Percentiles rank a stretch among this genome's conserved stretches.
Evolutionary conservation across 2,797 vertebrate genomes (phyloP).

Genomic region (Crypturellus tataupa): DNA sequence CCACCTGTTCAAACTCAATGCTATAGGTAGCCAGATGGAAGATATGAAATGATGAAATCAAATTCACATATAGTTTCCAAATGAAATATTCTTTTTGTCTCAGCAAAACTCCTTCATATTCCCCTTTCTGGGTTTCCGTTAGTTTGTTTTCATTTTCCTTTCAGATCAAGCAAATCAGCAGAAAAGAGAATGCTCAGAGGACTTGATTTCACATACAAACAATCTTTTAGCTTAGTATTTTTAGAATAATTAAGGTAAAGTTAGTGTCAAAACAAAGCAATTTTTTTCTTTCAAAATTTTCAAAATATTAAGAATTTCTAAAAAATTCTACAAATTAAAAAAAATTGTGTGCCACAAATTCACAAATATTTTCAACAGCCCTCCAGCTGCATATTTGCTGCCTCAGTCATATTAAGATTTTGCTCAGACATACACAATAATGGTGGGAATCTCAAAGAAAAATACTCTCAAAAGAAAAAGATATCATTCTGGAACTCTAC

Average conservation of each 20-base stretch:
- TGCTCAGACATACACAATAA: background rate
- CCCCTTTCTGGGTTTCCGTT: background rate
- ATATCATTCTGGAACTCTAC: background rate
- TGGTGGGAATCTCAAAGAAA: background rate
- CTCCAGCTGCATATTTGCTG: background rate
- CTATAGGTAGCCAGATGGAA: background rate
- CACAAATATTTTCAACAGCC: too few species aligned
- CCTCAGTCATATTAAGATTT: background rate
- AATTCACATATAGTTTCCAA: background rate
- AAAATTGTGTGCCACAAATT: too few species aligned
- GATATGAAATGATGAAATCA: background rate
- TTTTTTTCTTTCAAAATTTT: too few species aligned
- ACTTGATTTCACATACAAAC: background rate
- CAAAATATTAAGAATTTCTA: too few species aligned
- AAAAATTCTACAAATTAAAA: too few species aligned
- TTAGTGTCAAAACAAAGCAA: background rate
- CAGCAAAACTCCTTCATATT: background rate
- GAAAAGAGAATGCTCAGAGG: background rate
- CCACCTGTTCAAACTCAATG: background rate
- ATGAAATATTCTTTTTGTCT: background rate
- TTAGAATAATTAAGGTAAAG: background rate
- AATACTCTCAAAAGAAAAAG: background rate
- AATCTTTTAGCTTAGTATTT: background rate
- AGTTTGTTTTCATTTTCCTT: background rate
- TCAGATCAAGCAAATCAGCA: background rate